Evolutionary conservation across 2,113 vertebrate species (phyloP), one percentile per base, ranked within the genome.

Genomic region (Donacobius atricapilla): DNA sequence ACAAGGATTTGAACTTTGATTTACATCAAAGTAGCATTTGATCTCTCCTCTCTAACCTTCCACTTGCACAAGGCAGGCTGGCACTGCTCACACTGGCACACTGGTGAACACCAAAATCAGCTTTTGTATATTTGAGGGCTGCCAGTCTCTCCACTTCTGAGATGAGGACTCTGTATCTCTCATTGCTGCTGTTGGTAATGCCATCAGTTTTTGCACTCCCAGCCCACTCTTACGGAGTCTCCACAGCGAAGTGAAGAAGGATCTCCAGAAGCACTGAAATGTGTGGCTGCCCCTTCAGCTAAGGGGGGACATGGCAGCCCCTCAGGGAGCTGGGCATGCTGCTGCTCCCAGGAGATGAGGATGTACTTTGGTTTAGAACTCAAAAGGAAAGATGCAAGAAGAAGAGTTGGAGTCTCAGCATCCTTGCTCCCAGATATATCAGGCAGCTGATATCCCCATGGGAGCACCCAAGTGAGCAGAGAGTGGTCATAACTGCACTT

Each of bases 291-390:
- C 7, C 8, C 71, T 48, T 30, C 6, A 4, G 12, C 2, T 5
- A 28, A 11, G 16, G 8, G 12, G 6, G 0, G 5, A 12, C 1
- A 0, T 5, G 0, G 33, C 4, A 53, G 54, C 33, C 25, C 33
- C 27, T 10, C 30, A 27, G 53, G 15, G 27, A 44, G 5, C 7
- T 40, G 70, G 19, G 7, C 12, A 28, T 1, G 2, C 56, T 87
- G 87, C 42, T 87, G 47, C 30, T 70, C 51, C 42, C 39, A 23
- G 18, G 51, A 15, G 33, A 25, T 30, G 30, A 39, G 47, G 65
- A 6, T 13, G 37, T 24, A 51, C 28, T 13, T 6, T 4, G 15
- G 64, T 35, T 78, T 63, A 82, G 28, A 69, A 25, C 18, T 33
- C 45, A 15, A 27, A 64, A 61, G 12, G 16, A 13, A 39, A 31